phyloP scores from a whole-genome alignment of 1,140 invertebrate genomes.

The Bombus waltoni region DNA sequence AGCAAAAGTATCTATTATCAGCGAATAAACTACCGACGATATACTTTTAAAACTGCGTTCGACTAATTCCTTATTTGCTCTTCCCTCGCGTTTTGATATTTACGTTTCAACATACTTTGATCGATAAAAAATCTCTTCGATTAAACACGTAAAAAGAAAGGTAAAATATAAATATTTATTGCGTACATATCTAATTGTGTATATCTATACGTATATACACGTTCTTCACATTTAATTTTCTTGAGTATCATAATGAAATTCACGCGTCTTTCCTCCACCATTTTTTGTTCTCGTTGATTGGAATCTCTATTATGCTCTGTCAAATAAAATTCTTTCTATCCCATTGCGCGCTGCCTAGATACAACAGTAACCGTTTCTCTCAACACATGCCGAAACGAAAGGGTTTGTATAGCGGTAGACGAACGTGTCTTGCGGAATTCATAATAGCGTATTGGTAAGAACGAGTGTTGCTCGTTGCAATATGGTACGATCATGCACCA shows the following conservation, averaged over 20 bases:
- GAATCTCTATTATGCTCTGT: too few relatives aligned
- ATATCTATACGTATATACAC: not conserved
- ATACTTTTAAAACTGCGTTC: not conserved
- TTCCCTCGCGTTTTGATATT: not conserved
- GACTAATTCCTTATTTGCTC: not conserved
- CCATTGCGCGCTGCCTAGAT: too few relatives aligned
- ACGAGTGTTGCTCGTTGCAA: slow-evolving; percentile 71
- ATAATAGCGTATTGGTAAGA: slow-evolving; percentile 65
- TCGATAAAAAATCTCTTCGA: not conserved
- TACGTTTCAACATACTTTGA: too few relatives aligned
- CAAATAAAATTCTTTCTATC: too few relatives aligned
- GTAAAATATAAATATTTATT: not conserved
- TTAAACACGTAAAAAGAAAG: not conserved
- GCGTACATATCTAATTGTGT: not conserved
- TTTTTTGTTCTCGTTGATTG: not conserved
- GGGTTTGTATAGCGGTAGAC: not conserved
- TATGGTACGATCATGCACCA: slow-evolving; percentile 72
- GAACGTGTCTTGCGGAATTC: slow-evolving; percentile 57
- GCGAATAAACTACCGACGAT: slow-evolving; percentile 49
- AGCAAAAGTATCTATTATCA: slow-evolving; percentile 71
- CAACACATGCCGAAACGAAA: not conserved
- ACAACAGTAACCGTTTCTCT: not conserved
- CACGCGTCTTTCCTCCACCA: not conserved
- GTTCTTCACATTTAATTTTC: not conserved
- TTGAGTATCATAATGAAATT: not conserved